A percentile compares a stretch with the other conserved stretches of the same genome.
Evolutionary conservation across 92 coral and sea anemone genomes (phyloP).

Genomic region (Epizoanthus ramosus): DNA sequence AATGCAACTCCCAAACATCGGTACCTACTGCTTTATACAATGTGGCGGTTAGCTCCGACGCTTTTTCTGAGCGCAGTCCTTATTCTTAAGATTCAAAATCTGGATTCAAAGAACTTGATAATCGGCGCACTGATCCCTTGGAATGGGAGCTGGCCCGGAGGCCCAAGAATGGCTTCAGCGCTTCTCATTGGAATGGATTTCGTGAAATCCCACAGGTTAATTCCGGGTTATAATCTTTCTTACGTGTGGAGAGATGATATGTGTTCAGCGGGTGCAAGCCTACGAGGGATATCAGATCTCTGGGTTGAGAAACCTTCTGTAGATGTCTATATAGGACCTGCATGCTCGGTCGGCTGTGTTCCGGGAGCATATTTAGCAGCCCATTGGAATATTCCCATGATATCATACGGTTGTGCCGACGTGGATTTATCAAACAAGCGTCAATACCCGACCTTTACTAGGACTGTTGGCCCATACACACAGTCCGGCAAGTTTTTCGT

Average conservation of each 20-base stretch:
- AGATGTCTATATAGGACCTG: constrained; percentile 72
- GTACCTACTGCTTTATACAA: background rate
- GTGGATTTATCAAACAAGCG: constrained; percentile 60
- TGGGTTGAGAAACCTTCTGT: constrained; percentile 47
- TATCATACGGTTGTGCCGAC: constrained; percentile 78
- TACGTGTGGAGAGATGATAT: constrained; percentile 68
- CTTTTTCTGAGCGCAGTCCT: background rate
- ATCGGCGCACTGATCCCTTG: constrained; percentile 80
- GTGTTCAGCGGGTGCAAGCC: constrained; percentile 65
- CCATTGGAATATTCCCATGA: constrained; percentile 81
- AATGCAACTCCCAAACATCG: background rate
- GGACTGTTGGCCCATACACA: constrained; percentile 73
- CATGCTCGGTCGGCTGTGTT: constrained; percentile 75
- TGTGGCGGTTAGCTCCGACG: background rate
- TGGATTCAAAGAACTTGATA: constrained; percentile 41
- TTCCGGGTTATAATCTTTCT: constrained; percentile 62
- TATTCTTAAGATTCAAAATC: background rate
- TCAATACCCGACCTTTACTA: constrained; percentile 71
- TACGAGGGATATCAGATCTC: constrained; percentile 64
- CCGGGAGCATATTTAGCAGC: constrained; percentile 77
- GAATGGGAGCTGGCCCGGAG: constrained; percentile 80
- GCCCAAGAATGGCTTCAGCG: constrained; percentile 76
- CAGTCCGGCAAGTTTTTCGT: constrained; percentile 65
- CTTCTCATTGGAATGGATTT: constrained; percentile 66
- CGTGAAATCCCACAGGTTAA: constrained; percentile 37